Conservation (phyloP, 2,888 invertebrate genomes). For the Morpho helenor region DNA sequence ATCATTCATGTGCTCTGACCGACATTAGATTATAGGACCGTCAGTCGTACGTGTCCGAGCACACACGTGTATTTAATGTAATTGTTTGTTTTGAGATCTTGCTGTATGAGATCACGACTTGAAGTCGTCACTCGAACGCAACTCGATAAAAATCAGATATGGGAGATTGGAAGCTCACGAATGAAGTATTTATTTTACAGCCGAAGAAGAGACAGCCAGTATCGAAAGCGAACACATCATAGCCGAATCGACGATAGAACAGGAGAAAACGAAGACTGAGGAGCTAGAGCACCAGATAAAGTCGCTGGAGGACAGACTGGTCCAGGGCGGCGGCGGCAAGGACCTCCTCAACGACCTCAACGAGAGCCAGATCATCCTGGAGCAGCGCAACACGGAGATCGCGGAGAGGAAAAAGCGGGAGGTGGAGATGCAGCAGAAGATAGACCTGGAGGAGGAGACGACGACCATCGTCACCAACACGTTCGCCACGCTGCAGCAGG, state of each 20-base stretch:
- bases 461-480: conserved; percentile 94
- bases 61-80: too few species aligned
- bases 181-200: conserved; percentile 30
- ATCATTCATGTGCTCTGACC: too few species aligned
- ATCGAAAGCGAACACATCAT: conserved; percentile 71
- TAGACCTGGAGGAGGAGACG: conserved; percentile 96
- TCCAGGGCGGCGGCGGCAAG: conserved; percentile 86
- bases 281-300: conserved; percentile 88
- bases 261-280: conserved; percentile 85
- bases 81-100: too few species aligned
- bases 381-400: conserved; percentile 89
- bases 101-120: too few species aligned
- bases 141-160: too few species aligned
- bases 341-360: conserved; percentile 97
- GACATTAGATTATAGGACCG: too few species aligned
- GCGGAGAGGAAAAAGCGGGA: conserved; percentile 92
- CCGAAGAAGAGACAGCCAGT: conserved; percentile 61
- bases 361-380: conserved; percentile 93
- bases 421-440: conserved; percentile 95
- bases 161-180: too few species aligned
- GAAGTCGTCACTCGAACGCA: too few species aligned
- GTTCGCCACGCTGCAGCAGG: conserved; percentile 94
- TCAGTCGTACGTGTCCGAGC: too few species aligned
- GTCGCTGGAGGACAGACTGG: conserved; percentile 94
- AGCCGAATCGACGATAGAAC: conserved; percentile 77